These are phyloP conservation scores for Coleophora flavipennella DNA, from an alignment of 2,888 invertebrate species.

Conservation along the genomic window DNA sequence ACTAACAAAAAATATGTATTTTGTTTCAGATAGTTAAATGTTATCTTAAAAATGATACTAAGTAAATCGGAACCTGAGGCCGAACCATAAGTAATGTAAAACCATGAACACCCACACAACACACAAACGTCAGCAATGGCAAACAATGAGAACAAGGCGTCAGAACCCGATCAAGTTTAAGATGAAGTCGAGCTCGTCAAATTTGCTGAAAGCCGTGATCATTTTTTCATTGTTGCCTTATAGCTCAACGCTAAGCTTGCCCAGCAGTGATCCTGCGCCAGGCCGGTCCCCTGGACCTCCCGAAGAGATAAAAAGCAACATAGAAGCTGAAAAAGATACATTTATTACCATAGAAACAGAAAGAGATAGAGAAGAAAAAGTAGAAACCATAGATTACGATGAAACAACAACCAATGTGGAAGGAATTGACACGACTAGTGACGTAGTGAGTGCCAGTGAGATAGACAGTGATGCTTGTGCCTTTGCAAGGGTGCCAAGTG, in stretches of 20 bases:
- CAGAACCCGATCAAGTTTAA: constrained; percentile 32
- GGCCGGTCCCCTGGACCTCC: constrained; percentile 78
- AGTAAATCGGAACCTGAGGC: neutral
- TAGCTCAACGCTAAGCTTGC: constrained; percentile 49
- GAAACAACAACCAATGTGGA: constrained; percentile 40
- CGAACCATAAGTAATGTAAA: neutral
- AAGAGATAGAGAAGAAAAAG: neutral
- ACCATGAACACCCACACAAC: neutral
- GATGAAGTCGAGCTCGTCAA: constrained; percentile 33
- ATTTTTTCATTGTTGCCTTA: constrained; percentile 55
- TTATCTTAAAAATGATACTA: neutral
- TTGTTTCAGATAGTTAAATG: neutral
- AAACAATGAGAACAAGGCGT: constrained; percentile 22
- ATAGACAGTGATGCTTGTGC: constrained; percentile 46
- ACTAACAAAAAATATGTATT: neutral
- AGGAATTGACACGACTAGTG: constrained; percentile 27
- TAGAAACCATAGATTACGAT: constrained; percentile 25
- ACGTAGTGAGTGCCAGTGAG: constrained; percentile 25
- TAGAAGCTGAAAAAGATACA: constrained; percentile 22
- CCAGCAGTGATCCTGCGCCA: constrained; percentile 77
- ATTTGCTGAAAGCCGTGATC: constrained; percentile 32
- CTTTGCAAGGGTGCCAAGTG: constrained; percentile 55
- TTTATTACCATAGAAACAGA: constrained; percentile 10
- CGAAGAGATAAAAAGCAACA: constrained; percentile 9
- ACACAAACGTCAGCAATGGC: neutral